phyloP scores from a whole-genome alignment of 2,113 vertebrate species.

The Solenodon paradoxus region DNA sequence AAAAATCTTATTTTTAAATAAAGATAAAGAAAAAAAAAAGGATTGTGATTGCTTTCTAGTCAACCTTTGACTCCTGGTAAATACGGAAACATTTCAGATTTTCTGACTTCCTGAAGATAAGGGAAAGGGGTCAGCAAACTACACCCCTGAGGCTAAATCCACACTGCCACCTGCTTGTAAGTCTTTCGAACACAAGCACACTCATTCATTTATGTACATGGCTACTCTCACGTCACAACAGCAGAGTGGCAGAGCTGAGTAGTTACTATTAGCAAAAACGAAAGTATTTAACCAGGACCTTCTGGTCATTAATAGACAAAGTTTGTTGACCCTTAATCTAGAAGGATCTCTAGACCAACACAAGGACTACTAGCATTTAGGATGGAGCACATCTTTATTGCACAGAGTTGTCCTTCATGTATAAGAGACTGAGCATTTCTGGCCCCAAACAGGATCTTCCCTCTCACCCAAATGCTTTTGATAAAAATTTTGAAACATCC shows the following conservation, averaged over 20 bases:
- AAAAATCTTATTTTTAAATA: neutral
- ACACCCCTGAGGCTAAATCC: neutral
- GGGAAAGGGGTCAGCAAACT: neutral
- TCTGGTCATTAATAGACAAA: neutral
- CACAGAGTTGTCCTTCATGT: neutral
- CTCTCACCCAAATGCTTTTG: neutral
- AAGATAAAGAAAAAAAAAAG: neutral
- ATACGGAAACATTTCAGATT: neutral
- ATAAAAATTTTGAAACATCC: neutral
- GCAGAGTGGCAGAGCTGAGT: neutral
- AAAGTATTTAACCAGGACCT: neutral
- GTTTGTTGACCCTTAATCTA: neutral
- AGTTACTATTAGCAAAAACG: neutral
- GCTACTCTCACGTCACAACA: neutral
- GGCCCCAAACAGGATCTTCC: neutral
- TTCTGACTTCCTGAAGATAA: neutral
- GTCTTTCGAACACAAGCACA: neutral
- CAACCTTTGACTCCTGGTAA: neutral
- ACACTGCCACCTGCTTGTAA: neutral
- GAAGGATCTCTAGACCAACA: neutral
- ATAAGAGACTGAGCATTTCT: neutral
- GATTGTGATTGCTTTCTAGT: neutral
- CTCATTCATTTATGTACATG: neutral
- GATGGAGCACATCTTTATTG: neutral
- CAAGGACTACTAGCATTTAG: neutral